These are phyloP conservation scores for Lottia scabra DNA, from an alignment of 2,888 invertebrate genomes.

Conservation along the genomic window DNA sequence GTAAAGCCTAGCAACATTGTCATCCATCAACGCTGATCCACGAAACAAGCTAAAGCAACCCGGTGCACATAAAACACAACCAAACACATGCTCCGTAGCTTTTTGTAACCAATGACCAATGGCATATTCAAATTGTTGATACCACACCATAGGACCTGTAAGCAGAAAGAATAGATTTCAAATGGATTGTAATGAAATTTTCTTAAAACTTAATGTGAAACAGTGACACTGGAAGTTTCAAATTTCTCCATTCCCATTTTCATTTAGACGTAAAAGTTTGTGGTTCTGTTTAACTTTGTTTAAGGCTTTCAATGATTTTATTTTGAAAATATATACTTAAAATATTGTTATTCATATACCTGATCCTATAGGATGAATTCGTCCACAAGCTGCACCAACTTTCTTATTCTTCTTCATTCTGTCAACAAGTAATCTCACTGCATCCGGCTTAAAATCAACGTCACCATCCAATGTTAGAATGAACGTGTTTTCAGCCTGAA, in stretches of 20 bases:
- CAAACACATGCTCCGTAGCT: slow-evolving; percentile 99
- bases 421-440: slow-evolving; percentile 93
- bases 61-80: slow-evolving; percentile 93
- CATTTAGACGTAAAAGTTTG: no score
- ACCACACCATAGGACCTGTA: slow-evolving; percentile 96
- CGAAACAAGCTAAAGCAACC: slow-evolving; percentile 92
- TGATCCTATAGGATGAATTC: slow-evolving; percentile 96
- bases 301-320: no score
- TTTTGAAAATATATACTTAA: no score
- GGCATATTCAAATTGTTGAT: slow-evolving; percentile 98
- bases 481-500: slow-evolving; percentile 90
- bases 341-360: slow-evolving; percentile 69
- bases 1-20: slow-evolving; percentile 88
- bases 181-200: no score
- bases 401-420: slow-evolving; percentile 98
- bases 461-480: slow-evolving; percentile 96
- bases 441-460: slow-evolving; percentile 96
- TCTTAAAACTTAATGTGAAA: no score
- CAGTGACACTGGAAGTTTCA: no score
- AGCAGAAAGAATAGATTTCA: slow-evolving; percentile 7
- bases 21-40: slow-evolving; percentile 88
- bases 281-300: no score
- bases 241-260: no score
- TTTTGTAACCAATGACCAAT: slow-evolving; percentile 99
- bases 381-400: slow-evolving; percentile 96